Evolutionary conservation across 2,113 vertebrate genomes (phyloP), one percentile per base, ranked within the genome.

Genomic region (Centropus bengalensis): DNA sequence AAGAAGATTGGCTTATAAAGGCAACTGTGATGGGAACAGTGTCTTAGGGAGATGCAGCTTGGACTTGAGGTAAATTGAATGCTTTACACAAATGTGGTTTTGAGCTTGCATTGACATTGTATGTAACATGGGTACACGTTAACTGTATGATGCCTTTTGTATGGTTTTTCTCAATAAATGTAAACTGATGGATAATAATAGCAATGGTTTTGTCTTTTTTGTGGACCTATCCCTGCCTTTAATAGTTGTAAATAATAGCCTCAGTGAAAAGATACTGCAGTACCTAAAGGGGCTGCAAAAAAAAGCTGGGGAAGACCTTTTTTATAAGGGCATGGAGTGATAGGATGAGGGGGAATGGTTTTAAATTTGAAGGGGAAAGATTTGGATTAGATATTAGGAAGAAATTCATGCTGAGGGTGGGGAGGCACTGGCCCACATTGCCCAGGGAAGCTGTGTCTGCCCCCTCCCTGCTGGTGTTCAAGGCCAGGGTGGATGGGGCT

Each of bases 11-110:
- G 97, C 97, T 98, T 98, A 97, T 98, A 98, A 98, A 98, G 98
- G 97, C 98, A 98, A 98, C 97, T 98, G 97, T 98, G 98, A 98
- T 98, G 98, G 98, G 97, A 98, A 98, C 97, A 98, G 98, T 98
- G 97, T 98, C 98, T 98, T 98, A 98, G 98, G 98, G 98, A 98
- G 98, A 98, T 98, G 98, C 98, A 99, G 98, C 99, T 98, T 99
- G 98, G 98, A 98, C 98, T 98, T 98, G 99, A 99, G 99, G 99
- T 99, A 99, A 98, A 98, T 98, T 97, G 97, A 98, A 98, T 98
- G 97, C 97, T 98, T 98, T 98, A 97, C 97, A 97, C 97, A 96
- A 98, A 95, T 97, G 98, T 98, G 97, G 96, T 96, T 97, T 97
- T 98, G 97, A 97, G 95, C 97, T 98, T 98, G 96, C 95, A 97